These are phyloP conservation scores for Axea sp. DNA, from an alignment of 2,888 invertebrate genomes.

Conservation along the genomic window DNA sequence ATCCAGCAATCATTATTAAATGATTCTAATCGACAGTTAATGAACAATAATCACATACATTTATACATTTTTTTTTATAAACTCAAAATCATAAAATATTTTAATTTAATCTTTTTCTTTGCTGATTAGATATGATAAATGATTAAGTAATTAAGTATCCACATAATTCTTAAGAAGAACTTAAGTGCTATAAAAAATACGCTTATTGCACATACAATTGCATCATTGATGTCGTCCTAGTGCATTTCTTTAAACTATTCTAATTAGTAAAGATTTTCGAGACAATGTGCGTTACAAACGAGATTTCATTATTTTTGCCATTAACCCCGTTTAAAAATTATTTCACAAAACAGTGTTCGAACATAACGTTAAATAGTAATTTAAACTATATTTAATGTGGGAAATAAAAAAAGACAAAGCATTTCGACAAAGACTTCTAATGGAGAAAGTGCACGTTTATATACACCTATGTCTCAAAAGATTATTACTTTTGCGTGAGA, in stretches of 20 bases:
- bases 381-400: no score
- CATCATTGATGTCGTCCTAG: not conserved
- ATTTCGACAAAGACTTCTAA: constrained; percentile 2
- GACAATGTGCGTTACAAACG: not conserved
- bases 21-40: constrained; percentile 41
- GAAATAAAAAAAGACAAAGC: no score
- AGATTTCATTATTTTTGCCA: no score
- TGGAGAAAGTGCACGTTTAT: constrained; percentile 64
- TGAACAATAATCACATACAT: constrained; percentile 19
- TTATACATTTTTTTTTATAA: constrained; percentile 21
- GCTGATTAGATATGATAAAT: constrained; percentile 6
- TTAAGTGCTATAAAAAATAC: not conserved
- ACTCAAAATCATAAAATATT: no score
- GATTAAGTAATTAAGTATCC: constrained; percentile 27
- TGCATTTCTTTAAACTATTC: not conserved
- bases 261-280: constrained; percentile 4
- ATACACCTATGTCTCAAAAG: constrained; percentile 24
- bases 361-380: no score
- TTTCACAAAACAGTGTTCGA: no score
- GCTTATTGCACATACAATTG: constrained; percentile 1
- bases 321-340: no score
- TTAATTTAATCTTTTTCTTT: constrained; percentile 5
- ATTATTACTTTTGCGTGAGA: constrained; percentile 56
- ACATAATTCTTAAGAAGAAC: not conserved
- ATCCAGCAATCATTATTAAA: constrained; percentile 39